Evolutionary conservation across 2,797 vertebrate genomes (phyloP).

Genomic region (Neostethus bicornis): DNA sequence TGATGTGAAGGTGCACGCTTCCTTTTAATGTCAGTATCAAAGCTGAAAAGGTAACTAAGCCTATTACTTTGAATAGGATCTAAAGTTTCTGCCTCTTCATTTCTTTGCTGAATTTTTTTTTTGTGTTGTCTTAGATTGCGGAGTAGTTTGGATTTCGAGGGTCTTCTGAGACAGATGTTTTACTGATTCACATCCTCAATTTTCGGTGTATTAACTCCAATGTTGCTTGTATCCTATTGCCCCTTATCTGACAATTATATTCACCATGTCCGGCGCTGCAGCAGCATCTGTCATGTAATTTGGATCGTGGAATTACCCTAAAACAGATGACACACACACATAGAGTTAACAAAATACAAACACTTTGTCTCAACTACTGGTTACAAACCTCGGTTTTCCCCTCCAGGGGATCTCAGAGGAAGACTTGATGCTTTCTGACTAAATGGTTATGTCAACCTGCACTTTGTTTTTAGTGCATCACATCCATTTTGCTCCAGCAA

Average conservation of each 20-base stretch:
- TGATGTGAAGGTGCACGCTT: constrained; percentile 56
- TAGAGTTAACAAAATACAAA: constrained; percentile 13
- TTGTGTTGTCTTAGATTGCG: not conserved
- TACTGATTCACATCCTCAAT: not conserved
- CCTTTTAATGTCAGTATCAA: constrained; percentile 64
- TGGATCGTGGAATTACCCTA: constrained; percentile 53
- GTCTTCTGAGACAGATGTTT: constrained; percentile 8
- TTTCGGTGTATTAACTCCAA: constrained; percentile 20
- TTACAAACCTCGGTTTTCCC: constrained; percentile 51
- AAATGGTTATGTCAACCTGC: constrained; percentile 59
- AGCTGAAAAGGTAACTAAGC: constrained; percentile 45
- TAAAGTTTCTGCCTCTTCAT: constrained; percentile 30
- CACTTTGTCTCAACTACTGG: constrained; percentile 23
- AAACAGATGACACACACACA: constrained; percentile 44
- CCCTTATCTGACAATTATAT: constrained; percentile 46
- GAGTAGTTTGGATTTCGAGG: constrained; percentile 1
- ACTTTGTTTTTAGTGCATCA: constrained; percentile 61
- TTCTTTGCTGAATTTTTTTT: not conserved
- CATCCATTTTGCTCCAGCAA: constrained; percentile 51
- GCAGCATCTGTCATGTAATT: constrained; percentile 58
- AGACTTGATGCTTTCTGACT: constrained; percentile 60
- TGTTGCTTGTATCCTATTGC: constrained; percentile 29
- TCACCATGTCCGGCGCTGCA: constrained; percentile 48
- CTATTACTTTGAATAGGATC: constrained; percentile 41
- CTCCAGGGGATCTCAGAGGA: constrained; percentile 44